Evolutionary conservation across 2,797 vertebrate species (phyloP).

Genomic region (Propithecus perrieri): DNA sequence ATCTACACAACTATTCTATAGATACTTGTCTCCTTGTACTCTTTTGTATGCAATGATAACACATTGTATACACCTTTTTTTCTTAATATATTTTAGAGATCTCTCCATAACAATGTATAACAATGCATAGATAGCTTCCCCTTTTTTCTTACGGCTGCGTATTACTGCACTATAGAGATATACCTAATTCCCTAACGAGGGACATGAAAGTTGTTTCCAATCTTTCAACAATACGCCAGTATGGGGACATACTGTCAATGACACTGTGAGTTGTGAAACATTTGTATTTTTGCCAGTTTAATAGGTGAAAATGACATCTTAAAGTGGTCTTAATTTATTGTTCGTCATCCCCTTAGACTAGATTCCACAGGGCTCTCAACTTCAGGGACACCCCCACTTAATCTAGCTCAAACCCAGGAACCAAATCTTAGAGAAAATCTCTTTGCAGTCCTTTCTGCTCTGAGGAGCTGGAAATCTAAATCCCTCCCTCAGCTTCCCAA

Average conservation of each 20-base stretch:
- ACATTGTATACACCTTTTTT: neutral
- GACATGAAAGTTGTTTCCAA: neutral
- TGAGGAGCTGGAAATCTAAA: neutral
- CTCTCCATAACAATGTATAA: neutral
- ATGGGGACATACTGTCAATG: neutral
- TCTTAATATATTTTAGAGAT: neutral
- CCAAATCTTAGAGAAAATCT: neutral
- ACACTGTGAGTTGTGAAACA: neutral
- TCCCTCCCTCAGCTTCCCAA: neutral
- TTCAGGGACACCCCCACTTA: neutral
- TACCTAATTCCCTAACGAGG: neutral
- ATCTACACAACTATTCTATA: neutral
- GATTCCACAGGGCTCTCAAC: neutral
- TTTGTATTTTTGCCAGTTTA: neutral
- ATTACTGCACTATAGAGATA: neutral
- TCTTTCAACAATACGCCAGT: neutral
- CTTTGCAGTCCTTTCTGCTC: neutral
- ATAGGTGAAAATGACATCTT: neutral
- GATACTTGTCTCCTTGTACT: neutral
- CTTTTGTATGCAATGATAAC: neutral
- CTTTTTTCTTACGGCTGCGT: neutral
- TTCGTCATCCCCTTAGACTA: neutral
- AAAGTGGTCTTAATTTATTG: neutral
- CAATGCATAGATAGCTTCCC: neutral
- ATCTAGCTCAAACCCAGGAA: neutral